Base-by-base conservation (phyloP, 2,888 invertebrate species). In the Synergus japonicus region DNA sequence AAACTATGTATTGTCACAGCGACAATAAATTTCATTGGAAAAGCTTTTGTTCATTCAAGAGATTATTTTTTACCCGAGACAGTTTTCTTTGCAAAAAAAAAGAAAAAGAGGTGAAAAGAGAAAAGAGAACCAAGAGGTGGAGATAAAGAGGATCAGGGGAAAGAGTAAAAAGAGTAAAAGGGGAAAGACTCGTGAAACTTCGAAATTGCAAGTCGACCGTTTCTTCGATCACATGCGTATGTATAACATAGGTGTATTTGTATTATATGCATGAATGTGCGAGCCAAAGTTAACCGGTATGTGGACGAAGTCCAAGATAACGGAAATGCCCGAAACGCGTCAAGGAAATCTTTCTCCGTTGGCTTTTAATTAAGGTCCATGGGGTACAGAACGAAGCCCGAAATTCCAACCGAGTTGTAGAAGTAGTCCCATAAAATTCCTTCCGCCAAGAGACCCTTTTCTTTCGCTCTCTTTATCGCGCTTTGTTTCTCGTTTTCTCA, bases 291-390 rank as follows among this genome's bases (percentile, higher is more conserved):
- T 69, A 76, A 77, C 69, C 49, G 60, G 78, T 29, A 49, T n/a
- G 63, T 54, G 76, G 67, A 79, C 77, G 66, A 78, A 54, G 78
- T 18, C 76, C 81, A 82, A 83, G 82, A 83, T 83, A 83, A 83
- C 83, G 83, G 83, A 83, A 82, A 82, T 83, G 82, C 81, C 83
- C 81, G 77, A 80, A 80, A 73, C 78, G 77, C 79, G 78, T 81
- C 83, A 78, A 82, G 81, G 79, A 83, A 83, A 82, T 83, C 81
- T 76, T 76, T 82, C 82, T 82, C 76, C 64, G 22, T 54, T 58
- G 22, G 58, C 77, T 67, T 77, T 77, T 79, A 79, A 79, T 79
- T 79, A 79, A 80, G 79, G 54, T 44, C 60, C 77, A 73, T 54
- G 46, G 54, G 73, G 73, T 49, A 73, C 22, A 73, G 44, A 64